Base-by-base conservation (phyloP, 2,113 vertebrate species). In the Sorex araneus region DNA sequence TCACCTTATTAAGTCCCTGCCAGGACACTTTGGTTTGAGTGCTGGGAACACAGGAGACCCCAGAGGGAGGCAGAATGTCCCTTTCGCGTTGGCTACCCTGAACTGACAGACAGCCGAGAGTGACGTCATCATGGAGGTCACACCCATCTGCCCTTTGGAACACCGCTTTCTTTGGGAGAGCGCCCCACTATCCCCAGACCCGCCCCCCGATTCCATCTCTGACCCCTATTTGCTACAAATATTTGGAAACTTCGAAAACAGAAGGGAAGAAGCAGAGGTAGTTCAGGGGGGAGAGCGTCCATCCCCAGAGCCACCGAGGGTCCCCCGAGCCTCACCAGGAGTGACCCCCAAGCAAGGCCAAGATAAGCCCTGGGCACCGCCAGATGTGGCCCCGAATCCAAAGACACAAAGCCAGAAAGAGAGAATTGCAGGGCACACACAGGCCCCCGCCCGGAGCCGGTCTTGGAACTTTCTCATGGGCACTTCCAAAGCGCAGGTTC, bases 231-330 rank as follows among this genome's bases (percentile, higher is more conserved):
- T 73, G 28, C 60, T 87, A 21, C 50, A 86, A 74, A 83, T 71
- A 76, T 28, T 69, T 86, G 43, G 70, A 86, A 90, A 76, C 50
- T 76, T 94, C 83, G 69, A 73, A 94, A 94, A 71, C 50, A 95
- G 47, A 94, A 91, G 43, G 3, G 27, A 75, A n/a, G 11, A 8
- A 47, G 28, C 54, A 64, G 63, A 64, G 63, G 27, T 18, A 64
- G 63, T 8, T 5, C 21, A 40, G 70, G 90, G 70, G 32, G 77
- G 27, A 78, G 30, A 7, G 5, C 40, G 28, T 66, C 47, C 54
- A 54, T 54, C 18, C 11, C 54, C 54, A 54, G 54, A 8, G 18
- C 11, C 54, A 16, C 18, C 13, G 13, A 54, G 54, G 54, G 15
- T 54, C 54, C 54, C 54, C 54, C 13, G 9, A 19, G 18, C 54